Percentiles rank a stretch among this genome's conserved stretches.
Conservation (phyloP, 2,888 invertebrate genomes). For the Nephrotoma flavescens region DNA sequence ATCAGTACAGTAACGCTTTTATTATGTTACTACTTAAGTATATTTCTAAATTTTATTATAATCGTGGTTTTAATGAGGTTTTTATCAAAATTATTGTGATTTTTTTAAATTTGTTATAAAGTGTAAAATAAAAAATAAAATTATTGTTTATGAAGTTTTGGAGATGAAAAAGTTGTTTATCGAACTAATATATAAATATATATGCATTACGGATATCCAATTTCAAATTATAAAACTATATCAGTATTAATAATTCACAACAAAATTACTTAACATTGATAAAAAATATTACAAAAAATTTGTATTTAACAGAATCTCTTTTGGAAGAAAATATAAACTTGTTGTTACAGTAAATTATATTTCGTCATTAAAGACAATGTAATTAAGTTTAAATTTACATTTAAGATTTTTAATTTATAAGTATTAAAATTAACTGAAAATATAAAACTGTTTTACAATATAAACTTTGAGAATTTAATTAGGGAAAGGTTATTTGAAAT, state of each 20-base stretch:
- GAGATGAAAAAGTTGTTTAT: neutral
- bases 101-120: neutral
- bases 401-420: neutral
- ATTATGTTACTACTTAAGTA: neutral
- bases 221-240: neutral
- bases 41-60: neutral
- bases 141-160: neutral
- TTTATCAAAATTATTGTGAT: neutral
- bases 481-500: too few species aligned
- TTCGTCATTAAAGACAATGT: neutral
- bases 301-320: neutral
- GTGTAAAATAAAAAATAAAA: neutral
- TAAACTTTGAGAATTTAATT: neutral
- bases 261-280: neutral
- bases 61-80: neutral
- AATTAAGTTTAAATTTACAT: neutral
- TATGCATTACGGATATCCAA: neutral
- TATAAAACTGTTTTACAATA: neutral
- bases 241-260: too few species aligned
- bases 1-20: neutral
- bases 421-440: neutral
- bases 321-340: neutral
- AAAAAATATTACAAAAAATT: neutral
- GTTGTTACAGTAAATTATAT: neutral
- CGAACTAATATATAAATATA: neutral